phyloP scores from a whole-genome alignment of 1,140 invertebrate species.

The Pomphorhynchus laevis region DNA sequence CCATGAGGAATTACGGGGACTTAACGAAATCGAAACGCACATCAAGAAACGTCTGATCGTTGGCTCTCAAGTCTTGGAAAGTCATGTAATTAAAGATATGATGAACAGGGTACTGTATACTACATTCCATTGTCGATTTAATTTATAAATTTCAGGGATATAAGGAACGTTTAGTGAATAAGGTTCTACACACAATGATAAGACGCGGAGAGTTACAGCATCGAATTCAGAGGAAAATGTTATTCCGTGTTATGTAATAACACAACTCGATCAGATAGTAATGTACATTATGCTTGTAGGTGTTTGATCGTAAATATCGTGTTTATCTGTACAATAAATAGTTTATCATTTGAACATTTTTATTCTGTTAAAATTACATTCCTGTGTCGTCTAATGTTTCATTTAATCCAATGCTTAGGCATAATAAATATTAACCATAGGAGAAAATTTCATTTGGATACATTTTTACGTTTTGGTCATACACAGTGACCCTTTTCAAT shows the following conservation, averaged over 20 bases:
- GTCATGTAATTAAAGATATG: slow-evolving; percentile 70
- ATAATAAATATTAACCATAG: too few relatives aligned
- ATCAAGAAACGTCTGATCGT: slow-evolving; percentile 67
- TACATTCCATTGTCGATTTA: neutral
- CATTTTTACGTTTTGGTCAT: too few relatives aligned
- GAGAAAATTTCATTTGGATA: too few relatives aligned
- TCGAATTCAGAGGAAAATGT: slow-evolving; percentile 70
- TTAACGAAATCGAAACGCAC: slow-evolving; percentile 60
- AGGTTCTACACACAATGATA: slow-evolving; percentile 62
- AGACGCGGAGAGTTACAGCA: slow-evolving; percentile 67
- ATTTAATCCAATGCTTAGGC: too few relatives aligned
- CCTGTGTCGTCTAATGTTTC: too few relatives aligned
- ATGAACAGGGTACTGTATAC: slow-evolving; percentile 26
- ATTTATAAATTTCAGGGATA: slow-evolving; percentile 31
- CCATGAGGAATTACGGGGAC: slow-evolving; percentile 54
- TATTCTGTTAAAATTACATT: too few relatives aligned
- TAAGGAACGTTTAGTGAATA: slow-evolving; percentile 42
- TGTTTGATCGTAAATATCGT: too few relatives aligned
- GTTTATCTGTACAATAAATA: too few relatives aligned
- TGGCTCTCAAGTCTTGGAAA: slow-evolving; percentile 68
- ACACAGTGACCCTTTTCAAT: too few relatives aligned
- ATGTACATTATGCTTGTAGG: too few relatives aligned
- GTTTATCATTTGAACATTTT: too few relatives aligned
- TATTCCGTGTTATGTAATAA: slow-evolving; percentile 42
- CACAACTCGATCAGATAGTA: slow-evolving; percentile 1